A percentile compares a stretch with the other conserved stretches of the same genome.
These are phyloP conservation scores for Thymelicus lineola DNA, from an alignment of 2,888 invertebrate species.

Conservation along the genomic window DNA sequence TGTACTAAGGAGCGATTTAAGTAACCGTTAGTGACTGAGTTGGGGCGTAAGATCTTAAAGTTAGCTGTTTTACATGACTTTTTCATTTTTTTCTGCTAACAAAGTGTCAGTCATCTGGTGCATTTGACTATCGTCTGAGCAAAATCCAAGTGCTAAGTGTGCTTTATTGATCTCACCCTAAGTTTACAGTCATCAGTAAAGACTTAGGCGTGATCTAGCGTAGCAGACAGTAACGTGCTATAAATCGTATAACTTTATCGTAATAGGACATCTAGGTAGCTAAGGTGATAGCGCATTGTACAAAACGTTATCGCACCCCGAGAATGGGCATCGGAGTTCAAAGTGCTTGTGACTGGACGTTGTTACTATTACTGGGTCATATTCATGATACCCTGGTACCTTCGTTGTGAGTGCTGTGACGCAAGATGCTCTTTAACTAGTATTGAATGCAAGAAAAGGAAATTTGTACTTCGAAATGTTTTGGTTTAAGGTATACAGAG, in stretches of 20 bases:
- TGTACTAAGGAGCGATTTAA: too few species aligned
- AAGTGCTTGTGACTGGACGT: background rate
- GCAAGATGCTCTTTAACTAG: background rate
- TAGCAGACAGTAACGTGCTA: background rate
- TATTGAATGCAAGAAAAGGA: background rate
- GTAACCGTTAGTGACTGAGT: too few species aligned
- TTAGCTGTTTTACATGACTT: too few species aligned
- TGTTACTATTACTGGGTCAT: conserved; percentile 1
- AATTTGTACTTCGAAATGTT: background rate
- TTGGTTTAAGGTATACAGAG: too few species aligned
- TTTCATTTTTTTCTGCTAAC: too few species aligned
- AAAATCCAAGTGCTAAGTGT: too few species aligned
- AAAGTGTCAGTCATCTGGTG: too few species aligned
- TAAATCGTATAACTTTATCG: conserved; percentile 15
- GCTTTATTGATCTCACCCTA: too few species aligned
- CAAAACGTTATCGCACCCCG: background rate
- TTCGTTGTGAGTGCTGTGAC: background rate
- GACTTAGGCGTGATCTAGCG: background rate
- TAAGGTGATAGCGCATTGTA: conserved; percentile 7
- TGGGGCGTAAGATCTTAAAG: too few species aligned
- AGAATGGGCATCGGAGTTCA: conserved; percentile 14
- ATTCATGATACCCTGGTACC: background rate
- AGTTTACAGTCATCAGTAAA: background rate
- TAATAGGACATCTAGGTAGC: conserved; percentile 11
- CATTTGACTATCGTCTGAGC: too few species aligned